Conservation (phyloP, 2,888 invertebrate species). For the Lomographa bimaculata region DNA sequence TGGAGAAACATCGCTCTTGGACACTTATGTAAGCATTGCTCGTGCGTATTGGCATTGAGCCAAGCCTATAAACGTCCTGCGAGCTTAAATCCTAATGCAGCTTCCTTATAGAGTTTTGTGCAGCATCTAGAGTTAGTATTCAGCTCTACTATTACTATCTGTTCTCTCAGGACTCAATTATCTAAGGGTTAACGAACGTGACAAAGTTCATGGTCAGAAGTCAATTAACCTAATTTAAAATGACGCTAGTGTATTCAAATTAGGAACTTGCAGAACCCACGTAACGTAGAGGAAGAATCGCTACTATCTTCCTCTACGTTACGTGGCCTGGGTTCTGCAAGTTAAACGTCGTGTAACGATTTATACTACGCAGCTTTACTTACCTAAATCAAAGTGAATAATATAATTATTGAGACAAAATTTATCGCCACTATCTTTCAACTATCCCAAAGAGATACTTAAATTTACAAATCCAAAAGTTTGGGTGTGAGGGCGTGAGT, state of each 20-base stretch:
- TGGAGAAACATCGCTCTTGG: constrained; percentile 26
- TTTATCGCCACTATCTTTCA: too few species aligned
- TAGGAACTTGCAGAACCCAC: constrained; percentile 5
- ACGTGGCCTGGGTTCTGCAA: too few species aligned
- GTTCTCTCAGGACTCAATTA: constrained; percentile 11
- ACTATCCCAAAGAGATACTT: too few species aligned
- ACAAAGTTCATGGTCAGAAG: constrained; percentile 46
- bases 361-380: too few species aligned
- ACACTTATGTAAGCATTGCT: constrained; percentile 53
- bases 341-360: too few species aligned
- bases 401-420: too few species aligned
- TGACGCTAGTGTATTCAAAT: constrained; percentile 31
- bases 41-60: constrained; percentile 57
- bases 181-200: constrained; percentile 31
- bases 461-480: too few species aligned
- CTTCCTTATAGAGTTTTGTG: constrained; percentile 51
- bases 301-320: too few species aligned
- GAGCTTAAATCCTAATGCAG: constrained; percentile 48
- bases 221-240: constrained; percentile 40
- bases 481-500: too few species aligned
- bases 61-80: constrained; percentile 65
- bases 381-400: too few species aligned
- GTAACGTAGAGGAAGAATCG: too few species aligned
- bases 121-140: constrained; percentile 7
- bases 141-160: constrained; percentile 3